A percentile compares a stretch with the other conserved stretches of the same genome.
phyloP scores from a whole-genome alignment of 2,888 invertebrate species.

The Ochlodes sylvanus region DNA sequence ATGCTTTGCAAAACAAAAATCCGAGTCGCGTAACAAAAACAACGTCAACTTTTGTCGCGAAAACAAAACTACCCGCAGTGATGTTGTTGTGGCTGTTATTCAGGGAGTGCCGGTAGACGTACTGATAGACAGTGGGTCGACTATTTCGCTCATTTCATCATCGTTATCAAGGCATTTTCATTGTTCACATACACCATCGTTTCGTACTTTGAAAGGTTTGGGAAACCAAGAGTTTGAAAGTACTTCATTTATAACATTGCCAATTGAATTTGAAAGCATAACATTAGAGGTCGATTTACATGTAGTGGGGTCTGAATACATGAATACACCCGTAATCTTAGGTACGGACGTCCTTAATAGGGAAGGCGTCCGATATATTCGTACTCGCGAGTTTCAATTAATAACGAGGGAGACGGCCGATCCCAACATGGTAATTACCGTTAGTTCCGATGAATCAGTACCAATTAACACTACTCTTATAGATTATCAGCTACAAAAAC shows the following conservation, averaged over 20 bases:
- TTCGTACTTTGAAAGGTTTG: neutral
- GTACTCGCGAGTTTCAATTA: neutral
- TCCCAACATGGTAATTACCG: neutral
- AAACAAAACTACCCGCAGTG: conserved; percentile 34
- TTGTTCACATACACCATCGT: neutral
- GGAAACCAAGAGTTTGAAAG: conserved; percentile 5
- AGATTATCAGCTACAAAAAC: neutral
- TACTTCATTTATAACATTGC: neutral
- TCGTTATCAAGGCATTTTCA: conserved; percentile 15
- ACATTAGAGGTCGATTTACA: conserved; percentile 23
- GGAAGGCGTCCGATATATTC: conserved; percentile 7
- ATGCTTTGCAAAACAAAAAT: conserved; percentile 41
- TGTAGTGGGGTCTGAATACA: neutral
- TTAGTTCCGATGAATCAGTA: neutral
- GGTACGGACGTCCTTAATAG: conserved; percentile 16
- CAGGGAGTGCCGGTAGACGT: conserved; percentile 39
- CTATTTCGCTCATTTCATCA: conserved; percentile 13
- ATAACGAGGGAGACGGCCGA: neutral
- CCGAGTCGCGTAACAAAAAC: conserved; percentile 33
- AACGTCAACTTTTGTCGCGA: too few relatives aligned
- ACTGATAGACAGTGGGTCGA: conserved; percentile 35
- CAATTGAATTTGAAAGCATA: conserved; percentile 16
- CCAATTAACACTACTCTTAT: neutral
- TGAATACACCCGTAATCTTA: conserved; percentile 14
- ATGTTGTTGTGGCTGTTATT: conserved; percentile 37